phyloP scores from a whole-genome alignment of 2,113 vertebrate species.

The Lethenteron reissneri region DNA sequence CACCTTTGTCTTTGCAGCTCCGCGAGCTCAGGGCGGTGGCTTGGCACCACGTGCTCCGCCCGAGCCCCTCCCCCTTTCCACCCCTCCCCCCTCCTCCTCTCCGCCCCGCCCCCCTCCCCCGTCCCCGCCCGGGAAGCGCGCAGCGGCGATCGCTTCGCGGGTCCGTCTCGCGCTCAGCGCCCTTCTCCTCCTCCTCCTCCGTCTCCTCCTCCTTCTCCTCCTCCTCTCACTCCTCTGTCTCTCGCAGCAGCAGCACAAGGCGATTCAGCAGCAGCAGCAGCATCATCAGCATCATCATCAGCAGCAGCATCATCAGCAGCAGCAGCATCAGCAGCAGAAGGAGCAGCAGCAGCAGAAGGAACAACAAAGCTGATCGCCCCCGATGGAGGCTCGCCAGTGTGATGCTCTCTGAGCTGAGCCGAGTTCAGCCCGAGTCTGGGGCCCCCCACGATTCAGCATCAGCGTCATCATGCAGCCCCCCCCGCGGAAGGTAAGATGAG shows the following conservation, averaged over 20 bases:
- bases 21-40: too few species aligned
- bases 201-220: not conserved
- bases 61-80: not conserved
- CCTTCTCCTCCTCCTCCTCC: not conserved
- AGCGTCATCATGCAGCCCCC: too few species aligned
- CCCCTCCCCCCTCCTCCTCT: not conserved
- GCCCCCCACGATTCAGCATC: too few species aligned
- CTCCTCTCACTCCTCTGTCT: not conserved
- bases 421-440: too few species aligned
- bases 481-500: too few species aligned
- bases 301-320: not conserved
- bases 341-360: not conserved
- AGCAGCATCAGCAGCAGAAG: not conserved
- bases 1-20: too few species aligned
- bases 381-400: not conserved
- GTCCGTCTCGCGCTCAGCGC: not conserved
- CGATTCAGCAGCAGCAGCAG: not conserved
- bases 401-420: too few species aligned
- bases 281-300: not conserved
- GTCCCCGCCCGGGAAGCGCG: not conserved
- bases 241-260: not conserved
- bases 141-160: not conserved
- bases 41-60: too few species aligned
- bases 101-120: not conserved
- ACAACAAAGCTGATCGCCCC: not conserved